phyloP scores from a whole-genome alignment of 2,797 vertebrate genomes.

The Argya squamiceps region DNA sequence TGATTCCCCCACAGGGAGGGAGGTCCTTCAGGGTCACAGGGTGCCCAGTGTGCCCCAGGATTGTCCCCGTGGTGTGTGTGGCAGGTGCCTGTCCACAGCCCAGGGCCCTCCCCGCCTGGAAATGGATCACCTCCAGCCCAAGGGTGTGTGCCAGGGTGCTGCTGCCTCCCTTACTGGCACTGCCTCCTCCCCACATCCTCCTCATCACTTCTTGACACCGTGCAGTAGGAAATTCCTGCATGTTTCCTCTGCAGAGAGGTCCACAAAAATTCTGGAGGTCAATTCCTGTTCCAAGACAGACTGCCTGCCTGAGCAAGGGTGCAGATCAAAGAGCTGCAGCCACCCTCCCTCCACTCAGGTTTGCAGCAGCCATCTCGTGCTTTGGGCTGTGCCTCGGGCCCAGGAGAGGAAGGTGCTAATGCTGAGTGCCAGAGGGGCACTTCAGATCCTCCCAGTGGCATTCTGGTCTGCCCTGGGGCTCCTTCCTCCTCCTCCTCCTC shows the following conservation, averaged over 20 bases:
- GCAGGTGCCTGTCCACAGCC: not conserved
- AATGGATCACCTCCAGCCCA: not conserved
- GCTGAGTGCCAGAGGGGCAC: not conserved
- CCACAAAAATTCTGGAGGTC: not conserved
- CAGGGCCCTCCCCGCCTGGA: not conserved
- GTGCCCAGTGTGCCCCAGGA: not conserved
- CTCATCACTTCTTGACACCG: not conserved
- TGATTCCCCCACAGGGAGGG: not conserved
- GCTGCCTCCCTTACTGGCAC: not conserved
- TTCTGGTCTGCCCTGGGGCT: not conserved
- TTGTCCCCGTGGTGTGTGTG: rapidly evolving
- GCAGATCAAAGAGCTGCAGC: not conserved
- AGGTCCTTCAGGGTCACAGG: not conserved
- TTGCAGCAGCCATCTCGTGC: not conserved
- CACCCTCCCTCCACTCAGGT: not conserved
- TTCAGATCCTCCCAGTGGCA: not conserved
- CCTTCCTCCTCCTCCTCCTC: not conserved
- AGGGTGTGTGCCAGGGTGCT: not conserved
- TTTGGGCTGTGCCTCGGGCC: rapidly evolving
- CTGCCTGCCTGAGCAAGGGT: not conserved
- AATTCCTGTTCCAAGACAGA: not conserved
- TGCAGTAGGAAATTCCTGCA: not conserved
- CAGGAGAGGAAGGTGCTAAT: rapidly evolving
- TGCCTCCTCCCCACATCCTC: not conserved
- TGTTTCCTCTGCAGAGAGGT: not conserved